Base-by-base conservation (phyloP, 2,797 vertebrate species). In the Chaetodon trifasciatus region DNA sequence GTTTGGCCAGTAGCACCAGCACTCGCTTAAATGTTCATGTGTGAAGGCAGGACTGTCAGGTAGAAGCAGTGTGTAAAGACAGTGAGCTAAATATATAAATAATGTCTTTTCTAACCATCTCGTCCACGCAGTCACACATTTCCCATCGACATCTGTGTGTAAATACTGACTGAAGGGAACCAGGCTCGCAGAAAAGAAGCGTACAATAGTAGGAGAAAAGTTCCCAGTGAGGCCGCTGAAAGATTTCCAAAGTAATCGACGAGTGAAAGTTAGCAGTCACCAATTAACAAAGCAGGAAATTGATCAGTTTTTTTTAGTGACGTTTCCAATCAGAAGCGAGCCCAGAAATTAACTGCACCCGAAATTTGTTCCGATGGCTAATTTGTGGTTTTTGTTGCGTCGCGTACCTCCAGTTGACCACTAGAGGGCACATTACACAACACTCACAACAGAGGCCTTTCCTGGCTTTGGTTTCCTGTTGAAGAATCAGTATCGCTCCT, bases 391-490 rank as follows among this genome's bases (percentile, higher is more conserved):
- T 3, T 32, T 11, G 17, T 44, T 17, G 4, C n/a, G 2, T 57
- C 44, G 16, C 60, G 47, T 19, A 62, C 5, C 75, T 50, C 24
- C 55, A 21, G 16, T 15, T 73, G 49, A 49, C 81, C 76, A 69
- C 53, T 55, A 76, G 73, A 62, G 66, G 79, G 70, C 28, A 21
- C 46, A 24, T 47, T 53, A 50, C 24, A 32, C 19, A 47, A 28
- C 53, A 46, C 49, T n/a, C 49, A 44, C 47, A 16, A 4, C 13
- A 42, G 13, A 42, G 4, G 42, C 17, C 16, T 6, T 67, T 55
- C 6, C 19, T 46, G 56, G 24, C 49, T 76, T 74, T n/a, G 57
- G 39, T 69, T 78, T 83, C 63, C 37, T 81, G 70, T 81, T 69
- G 28, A 70, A 75, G 17, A 55, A 47, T 76, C 47, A 23, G 58